phyloP scores from a whole-genome alignment of 2,797 vertebrate genomes.

The Enteromius anoplus region DNA sequence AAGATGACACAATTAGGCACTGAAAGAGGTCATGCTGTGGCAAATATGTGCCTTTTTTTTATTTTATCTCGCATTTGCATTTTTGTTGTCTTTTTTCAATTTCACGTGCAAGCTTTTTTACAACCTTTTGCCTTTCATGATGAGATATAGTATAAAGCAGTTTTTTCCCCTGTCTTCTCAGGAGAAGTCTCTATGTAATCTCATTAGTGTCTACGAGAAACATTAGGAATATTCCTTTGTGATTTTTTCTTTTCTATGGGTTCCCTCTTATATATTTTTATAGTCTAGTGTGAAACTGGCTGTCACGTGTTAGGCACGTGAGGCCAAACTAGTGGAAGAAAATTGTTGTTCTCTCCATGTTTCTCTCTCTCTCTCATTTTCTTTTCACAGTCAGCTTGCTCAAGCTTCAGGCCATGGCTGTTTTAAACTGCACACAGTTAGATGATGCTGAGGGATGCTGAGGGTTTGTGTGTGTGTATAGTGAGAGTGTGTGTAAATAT shows the following conservation, averaged over 20 bases:
- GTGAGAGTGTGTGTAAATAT: constrained; percentile 20
- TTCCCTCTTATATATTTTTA: constrained; percentile 23
- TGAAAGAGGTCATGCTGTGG: background rate
- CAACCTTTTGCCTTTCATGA: background rate
- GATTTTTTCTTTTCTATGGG: constrained; percentile 22
- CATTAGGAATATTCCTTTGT: background rate
- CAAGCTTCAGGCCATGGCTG: constrained; percentile 50
- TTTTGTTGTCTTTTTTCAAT: background rate
- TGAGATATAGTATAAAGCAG: background rate
- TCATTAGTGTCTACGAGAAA: background rate
- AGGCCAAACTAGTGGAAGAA: constrained; percentile 52
- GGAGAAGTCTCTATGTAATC: background rate
- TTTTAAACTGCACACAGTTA: constrained; percentile 46
- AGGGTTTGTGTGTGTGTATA: constrained; percentile 18
- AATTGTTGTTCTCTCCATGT: constrained; percentile 19
- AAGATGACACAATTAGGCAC: background rate
- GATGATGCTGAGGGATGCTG: constrained; percentile 42
- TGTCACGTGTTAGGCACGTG: constrained; percentile 51
- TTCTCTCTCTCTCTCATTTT: constrained; percentile 33
- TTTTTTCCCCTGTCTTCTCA: background rate
- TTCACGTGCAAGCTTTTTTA: background rate
- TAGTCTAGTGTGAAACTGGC: constrained; percentile 33
- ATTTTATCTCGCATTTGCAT: background rate
- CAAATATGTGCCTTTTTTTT: background rate
- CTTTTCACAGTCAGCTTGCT: constrained; percentile 30